phyloP scores from a whole-genome alignment of 2,888 invertebrate species.

The Volucella zonaria region DNA sequence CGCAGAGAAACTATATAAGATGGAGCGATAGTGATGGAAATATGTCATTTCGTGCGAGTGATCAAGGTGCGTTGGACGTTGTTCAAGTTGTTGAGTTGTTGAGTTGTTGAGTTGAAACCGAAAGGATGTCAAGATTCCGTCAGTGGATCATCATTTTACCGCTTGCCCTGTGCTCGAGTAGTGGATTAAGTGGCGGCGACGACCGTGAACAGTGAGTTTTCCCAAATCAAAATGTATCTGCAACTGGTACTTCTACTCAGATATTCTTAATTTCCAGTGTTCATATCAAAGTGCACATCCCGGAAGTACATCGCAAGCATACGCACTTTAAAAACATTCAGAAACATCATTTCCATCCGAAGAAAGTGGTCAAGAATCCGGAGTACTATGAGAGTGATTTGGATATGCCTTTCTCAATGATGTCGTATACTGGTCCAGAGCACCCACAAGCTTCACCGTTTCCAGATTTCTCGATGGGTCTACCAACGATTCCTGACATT shows the following conservation, averaged over 20 bases:
- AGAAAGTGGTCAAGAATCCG: conserved; percentile 46
- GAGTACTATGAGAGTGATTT: conserved; percentile 23
- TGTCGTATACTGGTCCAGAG: conserved; percentile 38
- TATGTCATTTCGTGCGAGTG: conserved; percentile 69
- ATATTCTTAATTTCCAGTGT: conserved; percentile 44
- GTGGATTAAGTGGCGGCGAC: conserved; percentile 37
- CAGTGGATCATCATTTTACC: conserved; percentile 67
- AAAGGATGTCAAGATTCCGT: conserved; percentile 54
- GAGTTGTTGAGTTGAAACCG: not conserved
- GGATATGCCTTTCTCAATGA: conserved; percentile 42
- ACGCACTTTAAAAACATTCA: conserved; percentile 60
- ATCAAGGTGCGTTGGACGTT: conserved; percentile 56
- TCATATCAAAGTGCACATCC: conserved; percentile 69
- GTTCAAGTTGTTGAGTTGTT: conserved; percentile 7
- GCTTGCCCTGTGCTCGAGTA: conserved; percentile 40
- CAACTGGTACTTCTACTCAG: not conserved
- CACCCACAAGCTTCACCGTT: conserved; percentile 18
- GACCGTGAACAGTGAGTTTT: conserved; percentile 68
- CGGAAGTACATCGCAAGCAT: conserved; percentile 57
- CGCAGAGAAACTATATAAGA: conserved; percentile 67
- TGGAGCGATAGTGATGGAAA: conserved; percentile 59
- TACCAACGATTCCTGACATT: conserved; percentile 48
- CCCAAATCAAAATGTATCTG: not conserved
- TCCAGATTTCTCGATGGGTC: conserved; percentile 11
- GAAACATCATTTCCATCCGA: conserved; percentile 64